Base-by-base conservation (phyloP, 2,797 vertebrate species). In the Chromobotia macracanthus region DNA sequence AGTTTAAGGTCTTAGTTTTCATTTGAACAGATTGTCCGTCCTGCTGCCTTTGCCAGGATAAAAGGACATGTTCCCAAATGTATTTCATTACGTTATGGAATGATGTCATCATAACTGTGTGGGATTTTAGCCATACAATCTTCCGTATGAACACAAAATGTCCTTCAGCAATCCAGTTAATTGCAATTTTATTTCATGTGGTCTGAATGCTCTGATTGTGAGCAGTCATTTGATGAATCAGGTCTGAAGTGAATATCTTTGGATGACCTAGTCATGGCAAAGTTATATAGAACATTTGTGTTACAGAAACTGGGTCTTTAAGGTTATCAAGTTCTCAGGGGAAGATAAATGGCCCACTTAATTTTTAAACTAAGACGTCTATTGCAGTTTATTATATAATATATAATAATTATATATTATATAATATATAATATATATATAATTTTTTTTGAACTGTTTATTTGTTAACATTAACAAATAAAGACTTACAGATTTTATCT, bases 1-100 rank as follows among this genome's bases (percentile, higher is more conserved):
- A 35, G 31, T 56, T 31, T 56, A 60, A 25, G 23, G 53, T 68
- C 21, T 51, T 12, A 15, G 19, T 28, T 15, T 79, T 76, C 71
- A 75, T 81, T 51, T 74, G 74, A 71, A 69, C 53, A 82, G 58
- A 71, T 44, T 64, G 56, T 41, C 25, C 13, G 10, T 68, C 46
- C 44, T 64, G 44, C 28, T 78, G 56, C 16, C 23, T 71, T 15
- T 51, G 25, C 15, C 12, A 15, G 41, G n/a, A 48, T 18, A 18
- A 67, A 76, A 56, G 16, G 18, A 68, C 65, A 51, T 41, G 9
- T 25, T 64, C 56, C 56, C 15, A 51, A 63, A 6, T 38, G 56
- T 23, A 60, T 38, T 69, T 23, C 55, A 70, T 63, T 63, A 53
- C 0, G 10, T 78, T 78, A 71, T 44, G 58, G 28, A 15, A 63